These are phyloP conservation scores for Ambastaia sidthimunki DNA, from an alignment of 2,797 vertebrate species.

Conservation along the genomic window DNA sequence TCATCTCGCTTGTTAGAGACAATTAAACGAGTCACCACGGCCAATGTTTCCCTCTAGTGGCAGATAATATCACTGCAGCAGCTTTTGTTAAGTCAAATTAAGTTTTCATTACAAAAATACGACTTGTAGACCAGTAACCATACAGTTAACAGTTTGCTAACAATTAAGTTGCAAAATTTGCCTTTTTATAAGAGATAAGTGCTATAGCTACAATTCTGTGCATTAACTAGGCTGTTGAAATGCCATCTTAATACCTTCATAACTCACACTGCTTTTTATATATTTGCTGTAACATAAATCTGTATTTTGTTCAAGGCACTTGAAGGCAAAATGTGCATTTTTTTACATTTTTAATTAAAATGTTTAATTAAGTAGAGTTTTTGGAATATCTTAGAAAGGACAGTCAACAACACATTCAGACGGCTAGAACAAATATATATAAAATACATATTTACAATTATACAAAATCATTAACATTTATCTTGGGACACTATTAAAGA, in stretches of 20 bases:
- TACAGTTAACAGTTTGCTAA: no score
- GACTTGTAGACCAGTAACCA: no score
- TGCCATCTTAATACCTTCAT: no score
- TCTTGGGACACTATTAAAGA: neutral
- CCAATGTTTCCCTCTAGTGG: slow-evolving; percentile 32
- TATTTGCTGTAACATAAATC: neutral
- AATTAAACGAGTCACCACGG: neutral
- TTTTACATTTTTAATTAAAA: slow-evolving; percentile 9
- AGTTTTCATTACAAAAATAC: no score
- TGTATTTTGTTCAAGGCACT: neutral
- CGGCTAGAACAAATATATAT: neutral
- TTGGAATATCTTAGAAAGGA: neutral
- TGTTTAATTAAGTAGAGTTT: neutral
- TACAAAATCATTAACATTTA: slow-evolving; percentile 12
- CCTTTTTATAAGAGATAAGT: no score
- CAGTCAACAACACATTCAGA: slow-evolving; percentile 38
- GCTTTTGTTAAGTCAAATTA: no score
- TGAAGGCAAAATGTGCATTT: no score
- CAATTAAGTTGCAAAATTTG: no score
- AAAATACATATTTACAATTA: slow-evolving; percentile 40
- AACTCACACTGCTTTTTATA: no score
- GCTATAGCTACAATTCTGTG: no score
- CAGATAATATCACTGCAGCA: neutral
- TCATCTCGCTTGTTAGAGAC: neutral
- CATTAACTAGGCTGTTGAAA: no score